Conservation (phyloP, 2,888 invertebrate species). For the Steinernema hermaphroditum region DNA sequence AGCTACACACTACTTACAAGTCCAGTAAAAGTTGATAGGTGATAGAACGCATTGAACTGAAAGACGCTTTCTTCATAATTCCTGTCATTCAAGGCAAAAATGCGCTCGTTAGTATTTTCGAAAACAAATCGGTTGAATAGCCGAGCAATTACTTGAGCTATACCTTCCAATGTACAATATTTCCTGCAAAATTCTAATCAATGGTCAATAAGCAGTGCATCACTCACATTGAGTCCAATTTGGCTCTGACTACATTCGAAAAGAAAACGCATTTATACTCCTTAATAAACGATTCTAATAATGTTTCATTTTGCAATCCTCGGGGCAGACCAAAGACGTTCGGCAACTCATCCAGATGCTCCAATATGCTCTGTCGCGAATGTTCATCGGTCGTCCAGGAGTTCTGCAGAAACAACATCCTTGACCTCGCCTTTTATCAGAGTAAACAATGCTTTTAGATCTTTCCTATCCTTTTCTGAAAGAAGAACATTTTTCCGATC, state of each 20-base stretch:
- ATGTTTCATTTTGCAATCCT: background rate
- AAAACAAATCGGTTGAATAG: background rate
- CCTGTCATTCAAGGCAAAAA: background rate
- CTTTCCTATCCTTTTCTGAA: constrained; percentile 70
- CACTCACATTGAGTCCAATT: background rate
- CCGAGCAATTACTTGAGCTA: background rate
- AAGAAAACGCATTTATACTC: background rate
- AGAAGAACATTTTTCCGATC: background rate
- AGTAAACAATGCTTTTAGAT: constrained; percentile 88
- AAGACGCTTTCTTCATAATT: constrained; percentile 1
- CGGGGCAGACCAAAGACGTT: background rate
- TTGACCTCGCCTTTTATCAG: constrained; percentile 90
- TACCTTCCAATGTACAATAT: background rate
- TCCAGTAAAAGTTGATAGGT: background rate
- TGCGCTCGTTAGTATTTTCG: background rate
- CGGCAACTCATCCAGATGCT: background rate
- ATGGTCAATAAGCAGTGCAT: background rate
- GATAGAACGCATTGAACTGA: background rate
- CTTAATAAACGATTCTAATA: background rate
- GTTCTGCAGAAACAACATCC: constrained; percentile 89
- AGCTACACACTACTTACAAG: background rate
- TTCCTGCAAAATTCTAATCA: background rate
- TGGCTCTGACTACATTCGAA: background rate
- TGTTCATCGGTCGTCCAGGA: background rate
- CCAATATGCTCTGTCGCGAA: background rate